Evolutionary conservation across 2,113 vertebrate species (phyloP).

Genomic region (Pyrgilauda ruficollis): DNA sequence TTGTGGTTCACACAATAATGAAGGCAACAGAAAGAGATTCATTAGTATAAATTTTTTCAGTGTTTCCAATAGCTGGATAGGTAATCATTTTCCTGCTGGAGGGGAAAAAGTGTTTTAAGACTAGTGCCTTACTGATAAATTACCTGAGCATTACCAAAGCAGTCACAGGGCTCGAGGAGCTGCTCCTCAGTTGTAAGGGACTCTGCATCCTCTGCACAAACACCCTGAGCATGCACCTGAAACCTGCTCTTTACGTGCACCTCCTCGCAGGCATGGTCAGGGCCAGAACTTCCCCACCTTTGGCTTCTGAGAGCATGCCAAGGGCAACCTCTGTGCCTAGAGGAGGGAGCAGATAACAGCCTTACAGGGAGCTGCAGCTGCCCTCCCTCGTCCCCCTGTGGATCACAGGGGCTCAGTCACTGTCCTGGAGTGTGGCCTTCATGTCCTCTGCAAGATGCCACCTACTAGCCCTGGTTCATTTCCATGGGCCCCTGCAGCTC

Average conservation of each 20-base stretch:
- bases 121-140: conserved; percentile 27
- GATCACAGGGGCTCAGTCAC: background rate
- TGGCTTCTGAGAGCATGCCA: background rate
- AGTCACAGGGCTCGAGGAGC: background rate
- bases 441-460: background rate
- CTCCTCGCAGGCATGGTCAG: background rate
- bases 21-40: conserved; percentile 53
- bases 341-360: background rate
- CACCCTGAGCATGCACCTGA: background rate
- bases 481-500: background rate
- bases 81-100: conserved; percentile 19
- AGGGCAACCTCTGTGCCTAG: background rate
- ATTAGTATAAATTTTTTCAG: conserved; percentile 39
- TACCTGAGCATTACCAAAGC: background rate
- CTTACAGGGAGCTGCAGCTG: background rate
- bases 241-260: background rate
- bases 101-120: background rate
- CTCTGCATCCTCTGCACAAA: background rate
- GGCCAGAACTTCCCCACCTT: background rate
- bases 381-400: background rate
- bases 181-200: background rate
- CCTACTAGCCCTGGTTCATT: background rate
- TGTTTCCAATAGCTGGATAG: conserved; percentile 32
- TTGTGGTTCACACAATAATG: conserved; percentile 65
- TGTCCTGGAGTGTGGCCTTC: background rate